phyloP scores from a whole-genome alignment of 2,113 vertebrate genomes.

The Bubo bubo region DNA sequence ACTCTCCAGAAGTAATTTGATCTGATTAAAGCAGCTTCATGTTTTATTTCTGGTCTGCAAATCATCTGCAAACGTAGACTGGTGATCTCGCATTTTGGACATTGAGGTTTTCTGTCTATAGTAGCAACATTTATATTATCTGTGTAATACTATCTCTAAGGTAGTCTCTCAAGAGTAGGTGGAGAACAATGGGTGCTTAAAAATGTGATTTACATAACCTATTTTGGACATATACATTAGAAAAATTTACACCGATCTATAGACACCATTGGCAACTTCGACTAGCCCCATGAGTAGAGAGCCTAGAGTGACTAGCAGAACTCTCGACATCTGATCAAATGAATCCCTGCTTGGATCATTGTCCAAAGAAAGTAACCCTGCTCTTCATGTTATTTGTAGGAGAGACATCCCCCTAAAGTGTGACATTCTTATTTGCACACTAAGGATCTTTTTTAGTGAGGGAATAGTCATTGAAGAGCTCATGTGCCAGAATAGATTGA shows the following conservation, averaged over 20 bases:
- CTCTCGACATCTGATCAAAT: not conserved
- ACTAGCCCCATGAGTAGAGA: not conserved
- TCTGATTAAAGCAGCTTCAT: not conserved
- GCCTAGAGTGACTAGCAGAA: not conserved
- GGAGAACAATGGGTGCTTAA: rapidly evolving
- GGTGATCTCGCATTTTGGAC: not conserved
- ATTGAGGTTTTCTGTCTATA: not conserved
- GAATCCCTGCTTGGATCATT: not conserved
- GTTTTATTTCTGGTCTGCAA: not conserved
- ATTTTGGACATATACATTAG: not conserved
- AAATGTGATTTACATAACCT: not conserved
- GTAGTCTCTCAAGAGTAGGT: not conserved
- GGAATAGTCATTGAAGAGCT: not conserved
- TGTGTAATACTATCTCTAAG: not conserved
- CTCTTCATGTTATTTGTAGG: not conserved
- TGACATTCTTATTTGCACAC: not conserved
- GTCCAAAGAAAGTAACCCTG: not conserved
- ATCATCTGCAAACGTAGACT: not conserved
- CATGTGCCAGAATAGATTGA: not conserved
- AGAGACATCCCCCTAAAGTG: not conserved
- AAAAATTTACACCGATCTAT: not conserved
- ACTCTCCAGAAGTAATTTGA: not conserved
- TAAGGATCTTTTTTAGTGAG: not conserved
- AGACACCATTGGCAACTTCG: not conserved
- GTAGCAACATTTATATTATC: not conserved